Conservation (phyloP, 1,140 invertebrate species). For the Drosophila kepulauana region DNA sequence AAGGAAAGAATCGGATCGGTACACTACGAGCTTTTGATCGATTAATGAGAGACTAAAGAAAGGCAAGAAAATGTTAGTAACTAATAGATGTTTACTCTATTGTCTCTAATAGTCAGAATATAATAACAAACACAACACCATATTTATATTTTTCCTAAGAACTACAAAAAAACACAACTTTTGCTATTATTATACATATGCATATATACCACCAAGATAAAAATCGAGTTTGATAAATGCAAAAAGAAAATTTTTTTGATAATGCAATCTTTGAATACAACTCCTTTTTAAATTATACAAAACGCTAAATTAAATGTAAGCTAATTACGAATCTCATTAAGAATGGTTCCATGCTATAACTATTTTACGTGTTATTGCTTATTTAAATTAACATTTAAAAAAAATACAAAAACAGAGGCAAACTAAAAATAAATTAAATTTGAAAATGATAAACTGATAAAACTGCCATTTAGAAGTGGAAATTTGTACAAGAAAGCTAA, state of each 20-base stretch:
- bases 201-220: conserved; percentile 24
- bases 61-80: conserved; percentile 12
- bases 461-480: conserved; percentile 68
- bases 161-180: neutral
- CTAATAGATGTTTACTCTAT: neutral
- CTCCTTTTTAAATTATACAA: conserved; percentile 29
- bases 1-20: conserved; percentile 93
- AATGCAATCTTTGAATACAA: conserved; percentile 51
- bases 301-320: conserved; percentile 36
- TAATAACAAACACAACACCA: conserved; percentile 43
- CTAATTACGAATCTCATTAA: conserved; percentile 70
- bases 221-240: conserved; percentile 2
- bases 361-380: conserved; percentile 64
- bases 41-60: conserved; percentile 86
- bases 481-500: conserved; percentile 38
- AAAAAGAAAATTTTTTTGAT: conserved; percentile 48
- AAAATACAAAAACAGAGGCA: neutral
- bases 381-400: conserved; percentile 30
- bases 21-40: conserved; percentile 95
- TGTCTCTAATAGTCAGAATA: neutral
- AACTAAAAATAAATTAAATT: neutral
- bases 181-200: neutral
- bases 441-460: conserved; percentile 52
- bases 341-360: conserved; percentile 56
- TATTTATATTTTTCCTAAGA: conserved; percentile 26